phyloP scores from a whole-genome alignment of 2,797 vertebrate species.

The Sparidentex hasta region DNA sequence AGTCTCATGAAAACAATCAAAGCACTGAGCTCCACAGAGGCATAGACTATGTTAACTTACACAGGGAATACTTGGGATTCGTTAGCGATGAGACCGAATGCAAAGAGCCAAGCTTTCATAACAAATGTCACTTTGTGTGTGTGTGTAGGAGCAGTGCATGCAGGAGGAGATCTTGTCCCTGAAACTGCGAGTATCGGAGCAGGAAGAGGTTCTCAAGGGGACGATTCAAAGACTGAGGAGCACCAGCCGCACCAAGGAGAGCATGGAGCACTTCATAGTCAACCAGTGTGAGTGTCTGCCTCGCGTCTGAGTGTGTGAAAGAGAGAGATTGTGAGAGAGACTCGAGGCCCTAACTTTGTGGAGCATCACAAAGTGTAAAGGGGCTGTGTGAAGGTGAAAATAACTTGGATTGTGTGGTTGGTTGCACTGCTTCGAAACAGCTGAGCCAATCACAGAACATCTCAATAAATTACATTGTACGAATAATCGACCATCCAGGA shows the following conservation, averaged over 20 bases:
- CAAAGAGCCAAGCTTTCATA: not conserved
- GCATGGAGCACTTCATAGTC: constrained; percentile 95
- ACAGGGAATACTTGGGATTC: too few species aligned
- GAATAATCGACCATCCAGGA: not conserved
- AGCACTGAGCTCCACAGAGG: too few species aligned
- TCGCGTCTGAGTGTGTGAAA: not conserved
- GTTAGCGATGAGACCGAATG: not conserved
- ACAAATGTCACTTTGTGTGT: not conserved
- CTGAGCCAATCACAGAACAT: not conserved
- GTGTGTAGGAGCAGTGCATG: constrained; percentile 87
- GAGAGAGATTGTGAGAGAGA: not conserved
- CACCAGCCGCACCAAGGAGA: constrained; percentile 90
- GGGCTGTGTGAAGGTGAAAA: not conserved
- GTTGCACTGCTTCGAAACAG: not conserved
- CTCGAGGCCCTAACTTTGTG: not conserved
- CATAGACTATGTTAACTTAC: too few species aligned
- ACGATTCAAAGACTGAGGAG: constrained; percentile 86
- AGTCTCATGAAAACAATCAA: not conserved
- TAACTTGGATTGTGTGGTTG: not conserved
- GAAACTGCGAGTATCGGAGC: constrained; percentile 86
- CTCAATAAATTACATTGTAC: not conserved
- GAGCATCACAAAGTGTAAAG: not conserved
- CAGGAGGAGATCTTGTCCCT: constrained; percentile 90
- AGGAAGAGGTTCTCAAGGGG: constrained; percentile 90
- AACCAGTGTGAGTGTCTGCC: constrained; percentile 89